Conservation (phyloP, 2,888 invertebrate genomes). For the Agonopterix subpropinquella region DNA sequence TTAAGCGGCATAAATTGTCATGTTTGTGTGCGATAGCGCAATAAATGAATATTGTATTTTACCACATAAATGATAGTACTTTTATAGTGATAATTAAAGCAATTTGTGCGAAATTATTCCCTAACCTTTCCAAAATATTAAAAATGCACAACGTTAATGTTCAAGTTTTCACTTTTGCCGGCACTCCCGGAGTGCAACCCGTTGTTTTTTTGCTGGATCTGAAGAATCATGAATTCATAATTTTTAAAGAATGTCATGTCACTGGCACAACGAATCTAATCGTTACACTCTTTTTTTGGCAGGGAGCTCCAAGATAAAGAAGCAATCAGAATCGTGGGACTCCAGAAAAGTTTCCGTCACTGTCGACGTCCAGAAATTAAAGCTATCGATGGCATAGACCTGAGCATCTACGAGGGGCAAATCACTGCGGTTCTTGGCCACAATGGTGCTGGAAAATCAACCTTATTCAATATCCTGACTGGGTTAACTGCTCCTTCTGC, state of each 20-base stretch:
- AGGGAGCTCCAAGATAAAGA: slow-evolving; percentile 83
- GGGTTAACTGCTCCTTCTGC: slow-evolving; percentile 85
- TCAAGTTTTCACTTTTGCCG: too few species aligned
- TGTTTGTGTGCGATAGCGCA: too few species aligned
- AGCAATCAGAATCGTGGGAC: slow-evolving; percentile 83
- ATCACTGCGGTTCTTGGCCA: slow-evolving; percentile 91
- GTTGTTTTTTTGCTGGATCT: too few species aligned
- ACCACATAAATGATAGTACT: too few species aligned
- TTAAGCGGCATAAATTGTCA: too few species aligned
- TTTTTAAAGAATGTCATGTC: neutral
- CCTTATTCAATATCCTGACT: slow-evolving; percentile 88
- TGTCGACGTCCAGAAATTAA: slow-evolving; percentile 81
- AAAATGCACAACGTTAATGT: too few species aligned
- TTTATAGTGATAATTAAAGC: too few species aligned
- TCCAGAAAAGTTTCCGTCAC: slow-evolving; percentile 83
- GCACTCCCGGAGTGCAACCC: too few species aligned
- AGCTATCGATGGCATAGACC: slow-evolving; percentile 85
- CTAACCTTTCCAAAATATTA: too few species aligned
- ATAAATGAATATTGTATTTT: too few species aligned
- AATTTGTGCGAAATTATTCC: too few species aligned
- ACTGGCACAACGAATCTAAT: neutral
- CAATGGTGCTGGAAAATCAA: slow-evolving; percentile 92
- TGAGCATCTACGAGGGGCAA: slow-evolving; percentile 90
- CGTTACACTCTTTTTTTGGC: neutral
- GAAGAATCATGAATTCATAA: neutral